Percentiles rank a stretch among this genome's conserved stretches.
These are phyloP conservation scores for Trochalopteron elliotii DNA, from an alignment of 2,113 vertebrate species.

Conservation along the genomic window DNA sequence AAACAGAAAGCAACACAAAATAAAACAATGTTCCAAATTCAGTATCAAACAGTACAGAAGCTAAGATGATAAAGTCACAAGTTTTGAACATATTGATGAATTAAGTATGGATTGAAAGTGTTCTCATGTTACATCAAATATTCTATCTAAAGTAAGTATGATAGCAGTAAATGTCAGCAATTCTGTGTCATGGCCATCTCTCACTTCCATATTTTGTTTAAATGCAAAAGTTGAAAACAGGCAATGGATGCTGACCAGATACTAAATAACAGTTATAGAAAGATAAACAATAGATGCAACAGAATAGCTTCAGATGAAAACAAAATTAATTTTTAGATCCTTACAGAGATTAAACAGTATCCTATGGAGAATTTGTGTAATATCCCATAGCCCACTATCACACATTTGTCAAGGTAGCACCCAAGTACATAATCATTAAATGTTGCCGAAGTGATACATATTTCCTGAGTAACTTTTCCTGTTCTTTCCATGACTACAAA, in stretches of 20 bases:
- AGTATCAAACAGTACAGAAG: not conserved
- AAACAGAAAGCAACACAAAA: not conserved
- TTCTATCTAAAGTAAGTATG: not conserved
- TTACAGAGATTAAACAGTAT: not conserved
- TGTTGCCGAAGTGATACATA: not conserved
- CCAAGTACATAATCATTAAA: not conserved
- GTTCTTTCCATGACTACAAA: not conserved
- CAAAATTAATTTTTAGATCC: not conserved
- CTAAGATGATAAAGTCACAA: not conserved
- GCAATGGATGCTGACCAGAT: not conserved
- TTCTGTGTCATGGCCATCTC: not conserved
- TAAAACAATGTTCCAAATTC: not conserved
- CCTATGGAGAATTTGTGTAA: not conserved
- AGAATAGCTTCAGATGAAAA: not conserved
- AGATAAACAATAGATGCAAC: not conserved
- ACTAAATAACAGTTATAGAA: not conserved
- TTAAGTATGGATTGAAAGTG: not conserved
- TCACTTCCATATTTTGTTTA: not conserved
- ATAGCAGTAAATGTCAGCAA: not conserved
- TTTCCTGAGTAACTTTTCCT: not conserved
- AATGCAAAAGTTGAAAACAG: not conserved
- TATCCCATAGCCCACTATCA: not conserved
- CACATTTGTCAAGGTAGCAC: not conserved
- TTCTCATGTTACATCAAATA: not conserved
- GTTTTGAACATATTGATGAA: not conserved